Conservation (phyloP, 2,113 vertebrate genomes). For the Cephalopterus ornatus region DNA sequence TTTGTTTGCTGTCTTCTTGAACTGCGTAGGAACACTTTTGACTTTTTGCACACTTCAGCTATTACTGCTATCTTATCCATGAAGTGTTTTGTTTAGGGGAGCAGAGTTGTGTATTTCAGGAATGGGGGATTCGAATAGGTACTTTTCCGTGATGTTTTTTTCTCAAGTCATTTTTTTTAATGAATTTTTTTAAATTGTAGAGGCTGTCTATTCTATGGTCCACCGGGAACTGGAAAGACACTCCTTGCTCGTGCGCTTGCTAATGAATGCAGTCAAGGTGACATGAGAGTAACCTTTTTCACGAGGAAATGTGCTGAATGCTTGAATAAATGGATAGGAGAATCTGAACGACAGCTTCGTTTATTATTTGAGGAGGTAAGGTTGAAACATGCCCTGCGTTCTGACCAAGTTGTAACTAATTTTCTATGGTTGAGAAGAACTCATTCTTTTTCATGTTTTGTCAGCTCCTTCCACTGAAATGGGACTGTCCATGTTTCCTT, state of each 20-base stretch:
- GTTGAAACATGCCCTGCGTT: neutral
- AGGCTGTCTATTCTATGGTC: conserved; percentile 93
- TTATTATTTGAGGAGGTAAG: conserved; percentile 93
- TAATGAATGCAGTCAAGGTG: conserved; percentile 90
- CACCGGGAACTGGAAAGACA: conserved; percentile 94
- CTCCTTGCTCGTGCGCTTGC: conserved; percentile 90
- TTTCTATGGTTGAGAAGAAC: neutral
- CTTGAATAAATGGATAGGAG: conserved; percentile 94
- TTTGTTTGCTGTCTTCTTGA: neutral
- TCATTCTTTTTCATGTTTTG: neutral
- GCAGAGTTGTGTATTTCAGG: neutral
- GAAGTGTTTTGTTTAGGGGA: neutral
- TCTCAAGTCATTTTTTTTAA: neutral
- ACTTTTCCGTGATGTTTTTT: neutral
- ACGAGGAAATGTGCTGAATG: conserved; percentile 96
- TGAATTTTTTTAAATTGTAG: conserved; percentile 60
- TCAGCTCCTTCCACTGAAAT: neutral
- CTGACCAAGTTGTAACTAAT: neutral
- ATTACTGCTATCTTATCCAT: neutral
- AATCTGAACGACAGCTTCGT: conserved; percentile 89
- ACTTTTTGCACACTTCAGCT: neutral
- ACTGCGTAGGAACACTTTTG: neutral
- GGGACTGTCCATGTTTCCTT: neutral
- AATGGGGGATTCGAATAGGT: neutral
- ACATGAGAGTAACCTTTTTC: conserved; percentile 87